A percentile compares a stretch with the other conserved stretches of the same genome.
phyloP scores from a whole-genome alignment of 2,797 vertebrate genomes.

The Mormyrus hasselquistii region DNA sequence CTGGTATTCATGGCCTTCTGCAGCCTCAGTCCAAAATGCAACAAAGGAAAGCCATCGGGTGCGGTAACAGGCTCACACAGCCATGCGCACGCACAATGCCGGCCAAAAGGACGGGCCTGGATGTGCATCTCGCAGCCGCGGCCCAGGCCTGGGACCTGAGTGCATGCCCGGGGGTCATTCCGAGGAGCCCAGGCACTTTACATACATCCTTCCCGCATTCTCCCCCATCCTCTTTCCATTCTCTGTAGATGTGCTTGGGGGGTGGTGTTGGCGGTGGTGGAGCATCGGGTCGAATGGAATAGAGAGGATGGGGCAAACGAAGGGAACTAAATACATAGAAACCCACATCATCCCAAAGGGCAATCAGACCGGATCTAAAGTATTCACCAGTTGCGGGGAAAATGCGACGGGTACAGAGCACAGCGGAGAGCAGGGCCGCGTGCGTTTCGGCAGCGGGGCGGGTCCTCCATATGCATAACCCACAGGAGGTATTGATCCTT shows the following conservation, averaged over 20 bases:
- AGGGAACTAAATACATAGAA: slow-evolving; percentile 41
- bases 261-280: neutral
- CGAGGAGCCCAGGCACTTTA: neutral
- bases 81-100: slow-evolving; percentile 41
- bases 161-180: neutral
- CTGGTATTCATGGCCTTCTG: slow-evolving; percentile 56
- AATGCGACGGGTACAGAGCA: slow-evolving; percentile 84
- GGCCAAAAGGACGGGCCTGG: neutral
- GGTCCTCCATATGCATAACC: slow-evolving; percentile 95
- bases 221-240: neutral
- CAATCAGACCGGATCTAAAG: slow-evolving; percentile 96
- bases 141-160: neutral
- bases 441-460: slow-evolving; percentile 56
- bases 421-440: slow-evolving; percentile 55
- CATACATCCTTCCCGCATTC: slow-evolving; percentile 23
- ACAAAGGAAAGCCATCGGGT: slow-evolving; percentile 28
- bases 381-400: slow-evolving; percentile 97
- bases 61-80: neutral
- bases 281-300: neutral
- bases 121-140: neutral
- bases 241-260: slow-evolving; percentile 29
- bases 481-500: slow-evolving; percentile 98
- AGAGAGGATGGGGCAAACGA: slow-evolving; percentile 25
- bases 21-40: slow-evolving; percentile 42
- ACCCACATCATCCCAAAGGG: slow-evolving; percentile 77